A percentile compares a stretch with the other conserved stretches of the same genome.
Conservation (phyloP, 2,797 vertebrate genomes). For the Bradypus variegatus region DNA sequence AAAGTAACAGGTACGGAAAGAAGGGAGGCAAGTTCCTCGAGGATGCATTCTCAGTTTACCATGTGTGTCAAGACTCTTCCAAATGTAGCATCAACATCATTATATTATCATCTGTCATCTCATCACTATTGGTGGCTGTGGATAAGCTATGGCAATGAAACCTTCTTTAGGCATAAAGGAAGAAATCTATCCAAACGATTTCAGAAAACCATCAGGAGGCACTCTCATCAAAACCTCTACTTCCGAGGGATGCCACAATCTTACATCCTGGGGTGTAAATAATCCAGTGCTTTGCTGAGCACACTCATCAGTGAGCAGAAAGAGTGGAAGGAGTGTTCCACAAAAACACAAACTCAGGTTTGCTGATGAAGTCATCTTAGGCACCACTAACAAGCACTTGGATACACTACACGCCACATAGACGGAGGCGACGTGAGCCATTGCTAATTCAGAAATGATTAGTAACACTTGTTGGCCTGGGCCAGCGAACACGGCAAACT, state of each 20-base stretch:
- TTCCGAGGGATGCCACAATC: background rate
- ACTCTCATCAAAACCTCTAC: background rate
- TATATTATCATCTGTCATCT: background rate
- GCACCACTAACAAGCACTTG: background rate
- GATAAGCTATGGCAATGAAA: background rate
- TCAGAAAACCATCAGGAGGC: background rate
- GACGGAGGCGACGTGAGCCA: background rate
- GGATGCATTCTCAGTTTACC: background rate
- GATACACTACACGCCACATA: background rate
- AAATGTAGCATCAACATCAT: background rate
- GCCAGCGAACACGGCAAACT: background rate
- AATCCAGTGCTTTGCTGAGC: background rate
- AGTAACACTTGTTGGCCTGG: background rate
- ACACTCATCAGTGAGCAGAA: background rate
- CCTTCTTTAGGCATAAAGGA: background rate
- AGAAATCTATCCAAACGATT: background rate
- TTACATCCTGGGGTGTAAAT: too few species aligned
- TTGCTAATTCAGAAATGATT: background rate
- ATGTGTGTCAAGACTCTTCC: background rate
- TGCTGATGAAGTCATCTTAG: background rate
- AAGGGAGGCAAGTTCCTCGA: background rate
- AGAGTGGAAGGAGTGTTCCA: background rate
- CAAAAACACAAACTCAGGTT: background rate
- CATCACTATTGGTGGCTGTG: background rate
- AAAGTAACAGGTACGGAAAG: slow-evolving; percentile 13